These are phyloP conservation scores for Belgica antarctica DNA, from an alignment of 2,888 invertebrate species.

Conservation along the genomic window DNA sequence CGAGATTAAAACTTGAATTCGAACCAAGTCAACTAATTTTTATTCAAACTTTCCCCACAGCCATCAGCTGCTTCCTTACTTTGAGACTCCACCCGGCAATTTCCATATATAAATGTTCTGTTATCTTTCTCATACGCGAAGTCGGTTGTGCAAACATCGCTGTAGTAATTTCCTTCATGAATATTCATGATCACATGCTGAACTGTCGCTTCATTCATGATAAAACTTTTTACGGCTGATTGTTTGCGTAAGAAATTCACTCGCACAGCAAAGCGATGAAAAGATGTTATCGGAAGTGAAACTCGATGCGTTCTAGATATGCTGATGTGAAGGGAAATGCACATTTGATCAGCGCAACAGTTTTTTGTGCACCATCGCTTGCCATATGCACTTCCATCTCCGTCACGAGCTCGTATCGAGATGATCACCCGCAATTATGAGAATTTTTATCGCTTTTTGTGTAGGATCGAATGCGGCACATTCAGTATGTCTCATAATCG, in stretches of 20 bases:
- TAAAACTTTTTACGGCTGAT: background rate
- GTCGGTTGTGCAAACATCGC: background rate
- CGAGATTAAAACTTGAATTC: too few species aligned
- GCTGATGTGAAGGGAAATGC: constrained; percentile 1
- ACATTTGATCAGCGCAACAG: background rate
- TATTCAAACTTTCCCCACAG: too few species aligned
- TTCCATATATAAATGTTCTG: too few species aligned
- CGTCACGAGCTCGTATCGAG: background rate
- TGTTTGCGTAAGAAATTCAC: background rate
- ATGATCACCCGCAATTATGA: background rate
- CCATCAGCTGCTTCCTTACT: too few species aligned
- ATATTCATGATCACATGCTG: background rate
- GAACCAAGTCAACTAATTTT: too few species aligned
- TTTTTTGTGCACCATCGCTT: background rate
- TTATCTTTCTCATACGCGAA: too few species aligned
- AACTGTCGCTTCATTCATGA: background rate
- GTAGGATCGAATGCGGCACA: background rate
- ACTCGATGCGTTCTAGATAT: background rate
- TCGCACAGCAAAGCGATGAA: background rate
- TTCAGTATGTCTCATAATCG: constrained; percentile 1
- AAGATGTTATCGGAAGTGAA: constrained; percentile 20
- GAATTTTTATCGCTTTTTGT: background rate
- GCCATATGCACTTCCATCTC: constrained; percentile 12
- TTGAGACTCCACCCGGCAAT: too few species aligned
- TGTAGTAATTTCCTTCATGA: background rate